These are phyloP conservation scores for Yasuhikotakia modesta DNA, from an alignment of 2,797 vertebrate genomes.

Conservation along the genomic window DNA sequence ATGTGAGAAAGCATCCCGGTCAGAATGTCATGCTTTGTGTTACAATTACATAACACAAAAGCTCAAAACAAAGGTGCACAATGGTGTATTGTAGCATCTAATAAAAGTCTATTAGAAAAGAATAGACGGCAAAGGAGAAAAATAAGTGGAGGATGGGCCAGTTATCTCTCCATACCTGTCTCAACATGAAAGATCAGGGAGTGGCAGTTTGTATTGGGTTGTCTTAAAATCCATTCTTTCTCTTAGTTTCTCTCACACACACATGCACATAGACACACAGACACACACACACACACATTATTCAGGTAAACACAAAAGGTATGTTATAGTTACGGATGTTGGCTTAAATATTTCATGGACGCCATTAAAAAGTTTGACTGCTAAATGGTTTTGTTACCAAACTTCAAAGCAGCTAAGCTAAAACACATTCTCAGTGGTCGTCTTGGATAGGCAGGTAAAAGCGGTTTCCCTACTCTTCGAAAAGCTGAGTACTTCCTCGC, in stretches of 20 bases:
- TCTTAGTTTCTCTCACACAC: background rate
- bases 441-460: constrained; percentile 60
- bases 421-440: background rate
- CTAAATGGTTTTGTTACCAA: background rate
- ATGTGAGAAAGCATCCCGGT: constrained; percentile 19
- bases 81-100: background rate
- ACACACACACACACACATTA: background rate
- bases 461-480: constrained; percentile 61
- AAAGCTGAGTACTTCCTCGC: constrained; percentile 56
- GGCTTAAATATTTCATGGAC: background rate
- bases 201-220: constrained; percentile 2
- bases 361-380: background rate
- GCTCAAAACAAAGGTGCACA: background rate
- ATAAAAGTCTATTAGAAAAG: background rate
- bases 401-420: background rate
- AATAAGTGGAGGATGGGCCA: background rate
- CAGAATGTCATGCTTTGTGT: constrained; percentile 31
- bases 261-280: too few relatives aligned
- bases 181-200: constrained; percentile 21
- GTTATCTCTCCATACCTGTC: constrained; percentile 7
- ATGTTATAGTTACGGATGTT: constrained; percentile 1
- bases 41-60: constrained; percentile 29
- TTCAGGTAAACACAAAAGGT: constrained; percentile 3
- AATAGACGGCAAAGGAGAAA: background rate
- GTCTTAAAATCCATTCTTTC: background rate